phyloP scores from a whole-genome alignment of 2,113 vertebrate species.

The Odobenus rosmarus region DNA sequence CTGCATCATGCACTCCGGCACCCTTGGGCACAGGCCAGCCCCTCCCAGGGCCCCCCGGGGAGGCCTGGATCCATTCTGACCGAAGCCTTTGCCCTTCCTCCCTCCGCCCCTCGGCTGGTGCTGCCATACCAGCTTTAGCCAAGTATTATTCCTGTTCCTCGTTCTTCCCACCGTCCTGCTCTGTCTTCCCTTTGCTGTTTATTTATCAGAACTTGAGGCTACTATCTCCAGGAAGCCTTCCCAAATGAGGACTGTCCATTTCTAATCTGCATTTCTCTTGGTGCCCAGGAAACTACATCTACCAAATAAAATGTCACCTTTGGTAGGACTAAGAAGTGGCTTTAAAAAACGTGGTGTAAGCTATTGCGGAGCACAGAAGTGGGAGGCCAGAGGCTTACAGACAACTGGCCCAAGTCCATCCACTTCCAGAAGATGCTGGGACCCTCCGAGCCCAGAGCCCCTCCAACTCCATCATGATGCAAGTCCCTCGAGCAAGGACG shows the following conservation, averaged over 20 bases:
- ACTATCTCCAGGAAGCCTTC: background rate
- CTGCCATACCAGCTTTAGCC: background rate
- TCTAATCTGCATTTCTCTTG: background rate
- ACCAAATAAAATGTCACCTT: constrained; percentile 21
- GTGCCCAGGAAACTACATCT: constrained; percentile 17
- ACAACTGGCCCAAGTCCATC: too few relatives aligned
- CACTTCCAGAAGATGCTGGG: background rate
- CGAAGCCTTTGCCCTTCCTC: background rate
- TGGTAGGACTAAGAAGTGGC: background rate
- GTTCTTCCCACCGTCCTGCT: background rate
- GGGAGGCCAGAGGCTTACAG: background rate
- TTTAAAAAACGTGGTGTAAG: background rate
- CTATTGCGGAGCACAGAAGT: background rate
- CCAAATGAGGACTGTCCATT: background rate
- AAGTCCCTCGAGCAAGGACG: background rate
- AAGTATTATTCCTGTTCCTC: background rate
- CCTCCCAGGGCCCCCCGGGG: background rate
- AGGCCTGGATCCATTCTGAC: background rate
- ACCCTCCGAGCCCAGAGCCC: background rate
- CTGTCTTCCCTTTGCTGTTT: background rate
- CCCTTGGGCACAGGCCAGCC: background rate
- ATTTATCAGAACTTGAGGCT: background rate
- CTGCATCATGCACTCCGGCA: background rate
- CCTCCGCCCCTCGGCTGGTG: background rate
- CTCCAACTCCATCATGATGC: too few relatives aligned